Evolutionary conservation across 1,140 invertebrate species (phyloP).

Genomic region (Amyelois transitella): DNA sequence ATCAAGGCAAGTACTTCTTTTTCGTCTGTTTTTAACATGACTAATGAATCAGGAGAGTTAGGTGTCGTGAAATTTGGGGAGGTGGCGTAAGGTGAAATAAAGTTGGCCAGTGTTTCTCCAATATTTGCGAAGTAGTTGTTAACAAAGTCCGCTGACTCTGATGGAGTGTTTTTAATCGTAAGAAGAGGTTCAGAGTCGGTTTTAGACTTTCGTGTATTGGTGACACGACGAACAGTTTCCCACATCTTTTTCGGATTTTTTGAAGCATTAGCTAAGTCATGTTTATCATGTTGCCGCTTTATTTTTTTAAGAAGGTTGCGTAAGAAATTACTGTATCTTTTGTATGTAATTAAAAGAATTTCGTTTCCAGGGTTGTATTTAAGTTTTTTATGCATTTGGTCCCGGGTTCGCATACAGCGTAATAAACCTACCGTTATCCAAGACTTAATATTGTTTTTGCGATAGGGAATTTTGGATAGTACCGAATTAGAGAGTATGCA

Average conservation of each 20-base stretch:
- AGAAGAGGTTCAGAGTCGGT: not conserved
- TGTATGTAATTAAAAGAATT: no score
- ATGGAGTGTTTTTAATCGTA: not conserved
- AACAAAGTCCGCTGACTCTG: not conserved
- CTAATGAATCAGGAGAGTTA: no score
- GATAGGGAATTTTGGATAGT: no score
- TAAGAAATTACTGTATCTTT: constrained; percentile 3
- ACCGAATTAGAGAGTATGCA: not conserved
- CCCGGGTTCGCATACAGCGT: not conserved
- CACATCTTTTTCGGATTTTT: constrained; percentile 4
- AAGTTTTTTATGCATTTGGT: not conserved
- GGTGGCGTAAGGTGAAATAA: no score
- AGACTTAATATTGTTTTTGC: not conserved
- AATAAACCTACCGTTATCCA: constrained; percentile 4
- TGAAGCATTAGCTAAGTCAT: not conserved
- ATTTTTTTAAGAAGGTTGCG: constrained; percentile 3
- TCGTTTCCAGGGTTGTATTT: not conserved
- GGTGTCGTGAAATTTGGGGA: no score
- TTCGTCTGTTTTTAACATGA: no score
- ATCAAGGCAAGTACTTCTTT: not conserved
- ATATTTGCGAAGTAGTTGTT: constrained; percentile 5
- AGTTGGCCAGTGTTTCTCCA: not conserved
- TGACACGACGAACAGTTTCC: not conserved
- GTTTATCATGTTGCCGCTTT: no score
- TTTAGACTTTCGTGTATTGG: not conserved